Evolutionary conservation across 2,888 invertebrate species (phyloP), one percentile per base, ranked within the genome.

Genomic region (Allophyes oxyacanthae): DNA sequence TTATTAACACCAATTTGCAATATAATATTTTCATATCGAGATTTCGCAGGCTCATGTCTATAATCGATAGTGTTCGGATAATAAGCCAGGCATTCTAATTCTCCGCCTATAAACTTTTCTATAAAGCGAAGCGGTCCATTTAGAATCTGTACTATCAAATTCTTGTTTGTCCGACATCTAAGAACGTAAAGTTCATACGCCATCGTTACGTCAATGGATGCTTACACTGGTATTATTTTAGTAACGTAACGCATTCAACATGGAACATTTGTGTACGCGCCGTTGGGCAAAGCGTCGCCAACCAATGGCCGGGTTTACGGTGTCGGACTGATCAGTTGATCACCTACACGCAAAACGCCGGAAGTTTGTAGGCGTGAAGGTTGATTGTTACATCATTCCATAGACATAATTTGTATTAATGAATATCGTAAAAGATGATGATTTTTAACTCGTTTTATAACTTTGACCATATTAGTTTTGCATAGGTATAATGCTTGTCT

Each of bases 301-400:
- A 75, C 60, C 74, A 78, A 78, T 83, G 84, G 84, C 80, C 83
- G 82, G 79, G 80, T 83, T 86, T 80, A 85, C 83, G 86, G 84
- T 82, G 77, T 79, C 20, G 20, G 20, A 20, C 20, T 20, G 20
- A 20, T 20, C 77, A 72, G 79, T 80, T 70, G 79, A 83, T 85
- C 88, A 83, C 86, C 82, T 78, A 83, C 83, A 72, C 75, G 52
- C 43, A 56, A 56, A 57, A 72, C 59, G 66, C 72, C 79, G 81
- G 79, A 84, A 80, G 76, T 75, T 42, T 61, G 91, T 89, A 80
- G 90, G 91, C 77, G 90, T 84, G 82, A 90, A 91, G 90, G 91
- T 89, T 87, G 83, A 72, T 64, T 70, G 76, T 90, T 89, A 87
- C 89, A 88, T 89, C 88, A 89, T 79, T 72, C 57, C 60, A 32